Conservation (phyloP, 2,888 invertebrate species). For the Rotaria magnacalcarata region DNA sequence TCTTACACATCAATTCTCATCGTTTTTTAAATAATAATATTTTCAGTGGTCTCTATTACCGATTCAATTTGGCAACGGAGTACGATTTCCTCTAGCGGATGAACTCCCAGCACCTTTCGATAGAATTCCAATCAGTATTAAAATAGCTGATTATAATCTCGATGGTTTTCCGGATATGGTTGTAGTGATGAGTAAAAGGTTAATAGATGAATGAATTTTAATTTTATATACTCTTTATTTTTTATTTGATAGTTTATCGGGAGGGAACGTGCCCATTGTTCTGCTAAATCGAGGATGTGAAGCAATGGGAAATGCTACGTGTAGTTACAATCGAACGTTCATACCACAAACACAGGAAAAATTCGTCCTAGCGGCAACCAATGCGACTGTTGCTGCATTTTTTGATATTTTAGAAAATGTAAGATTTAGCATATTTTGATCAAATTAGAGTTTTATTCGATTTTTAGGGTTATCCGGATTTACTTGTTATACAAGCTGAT, state of each 20-base stretch:
- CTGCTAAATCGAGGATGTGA: slow-evolving; percentile 73
- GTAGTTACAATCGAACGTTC: slow-evolving; percentile 71
- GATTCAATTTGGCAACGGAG: slow-evolving; percentile 37
- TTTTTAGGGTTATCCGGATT: slow-evolving; percentile 39
- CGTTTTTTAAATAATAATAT: too few species aligned
- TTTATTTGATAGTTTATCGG: background rate
- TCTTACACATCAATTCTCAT: too few species aligned
- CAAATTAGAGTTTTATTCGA: too few species aligned
- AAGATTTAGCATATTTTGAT: slow-evolving; percentile 47
- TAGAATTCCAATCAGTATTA: slow-evolving; percentile 62
- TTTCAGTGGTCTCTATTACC: slow-evolving; percentile 42
- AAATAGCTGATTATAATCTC: slow-evolving; percentile 82
- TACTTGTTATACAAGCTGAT: slow-evolving; percentile 30
- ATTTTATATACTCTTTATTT: too few species aligned
- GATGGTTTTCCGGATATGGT: slow-evolving; percentile 89
- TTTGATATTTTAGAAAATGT: slow-evolving; percentile 89
- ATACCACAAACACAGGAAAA: slow-evolving; percentile 53
- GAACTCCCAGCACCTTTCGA: slow-evolving; percentile 36
- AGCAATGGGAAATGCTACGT: slow-evolving; percentile 67
- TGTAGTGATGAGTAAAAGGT: slow-evolving; percentile 65
- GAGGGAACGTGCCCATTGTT: slow-evolving; percentile 65
- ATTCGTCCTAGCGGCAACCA: slow-evolving; percentile 59
- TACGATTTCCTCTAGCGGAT: background rate
- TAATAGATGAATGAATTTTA: background rate
- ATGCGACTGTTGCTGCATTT: slow-evolving; percentile 71